Conservation (phyloP, 2,113 vertebrate species). For the Scolopax mira region DNA sequence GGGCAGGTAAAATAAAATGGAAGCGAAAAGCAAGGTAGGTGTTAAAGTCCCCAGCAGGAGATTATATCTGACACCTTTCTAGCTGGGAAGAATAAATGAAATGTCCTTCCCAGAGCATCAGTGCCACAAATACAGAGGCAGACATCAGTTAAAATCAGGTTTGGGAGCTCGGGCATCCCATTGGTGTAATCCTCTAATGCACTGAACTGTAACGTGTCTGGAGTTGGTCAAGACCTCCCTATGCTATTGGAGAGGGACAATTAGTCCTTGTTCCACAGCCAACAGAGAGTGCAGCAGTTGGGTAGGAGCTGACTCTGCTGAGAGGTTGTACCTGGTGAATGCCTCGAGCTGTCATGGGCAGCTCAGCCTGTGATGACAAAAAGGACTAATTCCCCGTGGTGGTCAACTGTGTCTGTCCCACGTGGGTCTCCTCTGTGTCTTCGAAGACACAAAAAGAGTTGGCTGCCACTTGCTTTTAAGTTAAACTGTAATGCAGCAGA, state of each 20-base stretch:
- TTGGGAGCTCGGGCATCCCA: not conserved
- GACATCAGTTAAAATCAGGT: not conserved
- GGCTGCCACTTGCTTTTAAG: not conserved
- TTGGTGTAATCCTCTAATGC: not conserved
- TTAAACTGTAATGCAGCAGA: not conserved
- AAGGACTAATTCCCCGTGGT: not conserved
- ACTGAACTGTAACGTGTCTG: not conserved
- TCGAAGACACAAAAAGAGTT: not conserved
- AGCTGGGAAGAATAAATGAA: not conserved
- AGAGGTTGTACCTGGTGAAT: no score
- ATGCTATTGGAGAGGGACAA: accelerated
- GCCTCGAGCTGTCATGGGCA: not conserved
- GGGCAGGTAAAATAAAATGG: not conserved
- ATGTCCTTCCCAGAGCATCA: not conserved
- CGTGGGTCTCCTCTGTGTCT: not conserved
- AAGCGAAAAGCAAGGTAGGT: not conserved
- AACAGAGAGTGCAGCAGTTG: not conserved
- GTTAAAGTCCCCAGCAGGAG: not conserved
- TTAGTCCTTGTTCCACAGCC: not conserved
- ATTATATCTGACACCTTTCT: not conserved
- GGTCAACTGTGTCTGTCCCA: accelerated
- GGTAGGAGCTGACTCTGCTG: accelerated
- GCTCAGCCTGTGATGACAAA: not conserved
- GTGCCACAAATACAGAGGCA: not conserved
- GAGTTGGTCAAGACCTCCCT: not conserved